Evolutionary conservation across 2,113 vertebrate genomes (phyloP).

Genomic region (Danionella cerebrum): DNA sequence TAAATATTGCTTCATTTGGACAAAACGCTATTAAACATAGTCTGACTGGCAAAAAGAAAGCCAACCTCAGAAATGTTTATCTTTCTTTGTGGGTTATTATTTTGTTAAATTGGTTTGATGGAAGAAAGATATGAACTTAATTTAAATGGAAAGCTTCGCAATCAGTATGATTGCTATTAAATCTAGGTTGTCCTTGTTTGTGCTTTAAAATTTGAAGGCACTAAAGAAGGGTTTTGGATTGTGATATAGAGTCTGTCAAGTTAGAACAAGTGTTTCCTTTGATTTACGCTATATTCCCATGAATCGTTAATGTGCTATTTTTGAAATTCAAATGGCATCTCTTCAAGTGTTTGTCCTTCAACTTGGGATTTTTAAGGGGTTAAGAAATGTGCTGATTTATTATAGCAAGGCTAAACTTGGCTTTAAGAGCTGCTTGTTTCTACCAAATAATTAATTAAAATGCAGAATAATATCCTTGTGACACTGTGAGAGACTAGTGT

Average conservation of each 20-base stretch:
- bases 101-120: neutral
- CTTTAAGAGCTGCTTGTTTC: too few species aligned
- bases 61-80: neutral
- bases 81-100: neutral
- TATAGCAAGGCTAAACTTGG: too few species aligned
- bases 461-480: too few species aligned
- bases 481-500: too few species aligned
- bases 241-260: too few species aligned
- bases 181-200: neutral
- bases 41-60: neutral
- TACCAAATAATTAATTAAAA: too few species aligned
- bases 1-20: constrained; percentile 16
- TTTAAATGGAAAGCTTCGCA: neutral
- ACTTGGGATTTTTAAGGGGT: neutral
- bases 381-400: too few species aligned
- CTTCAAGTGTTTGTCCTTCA: neutral
- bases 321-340: constrained; percentile 7
- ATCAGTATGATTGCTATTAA: neutral
- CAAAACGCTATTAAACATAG: neutral
- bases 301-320: constrained; percentile 8
- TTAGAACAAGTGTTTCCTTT: neutral
- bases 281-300: neutral
- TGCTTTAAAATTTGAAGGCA: neutral
- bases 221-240: neutral
- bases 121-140: neutral